Evolutionary conservation across 2,113 vertebrate genomes (phyloP).

Genomic region (Grammomys dolichurus): DNA sequence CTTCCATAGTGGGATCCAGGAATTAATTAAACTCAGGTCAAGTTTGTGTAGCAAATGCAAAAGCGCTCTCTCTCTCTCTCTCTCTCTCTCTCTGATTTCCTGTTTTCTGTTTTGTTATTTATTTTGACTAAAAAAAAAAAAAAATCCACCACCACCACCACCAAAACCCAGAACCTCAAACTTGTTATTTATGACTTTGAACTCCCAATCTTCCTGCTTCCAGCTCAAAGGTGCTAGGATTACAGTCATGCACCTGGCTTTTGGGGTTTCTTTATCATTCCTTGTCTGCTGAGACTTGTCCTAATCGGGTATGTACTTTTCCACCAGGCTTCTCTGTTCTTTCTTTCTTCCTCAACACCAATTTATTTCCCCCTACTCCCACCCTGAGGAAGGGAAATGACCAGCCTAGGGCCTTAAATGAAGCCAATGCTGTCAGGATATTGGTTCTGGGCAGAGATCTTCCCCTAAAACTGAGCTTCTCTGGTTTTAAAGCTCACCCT

Average conservation of each 20-base stretch:
- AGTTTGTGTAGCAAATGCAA: too few species aligned
- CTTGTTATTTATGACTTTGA: not conserved
- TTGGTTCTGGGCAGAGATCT: not conserved
- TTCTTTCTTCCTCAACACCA: not conserved
- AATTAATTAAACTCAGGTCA: not conserved
- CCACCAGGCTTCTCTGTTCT: not conserved
- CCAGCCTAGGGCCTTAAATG: not conserved
- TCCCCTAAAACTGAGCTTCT: not conserved
- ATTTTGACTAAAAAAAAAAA: not conserved
- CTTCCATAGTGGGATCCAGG: not conserved
- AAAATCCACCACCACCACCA: too few species aligned
- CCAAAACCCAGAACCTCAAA: not conserved
- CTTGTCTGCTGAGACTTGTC: not conserved
- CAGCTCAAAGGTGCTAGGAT: not conserved
- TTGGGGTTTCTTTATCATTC: not conserved
- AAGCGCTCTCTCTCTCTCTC: not conserved
- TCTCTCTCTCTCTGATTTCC: not conserved
- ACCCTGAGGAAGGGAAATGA: not conserved
- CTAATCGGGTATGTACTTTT: fast-evolving
- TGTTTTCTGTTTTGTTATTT: not conserved
- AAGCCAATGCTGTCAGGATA: not conserved
- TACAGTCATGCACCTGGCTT: not conserved
- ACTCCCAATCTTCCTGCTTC: not conserved
- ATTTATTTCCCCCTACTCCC: not conserved
- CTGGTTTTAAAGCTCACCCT: not conserved